Conservation (phyloP, 2,888 invertebrate genomes). For the Heteromurus nitidus region DNA sequence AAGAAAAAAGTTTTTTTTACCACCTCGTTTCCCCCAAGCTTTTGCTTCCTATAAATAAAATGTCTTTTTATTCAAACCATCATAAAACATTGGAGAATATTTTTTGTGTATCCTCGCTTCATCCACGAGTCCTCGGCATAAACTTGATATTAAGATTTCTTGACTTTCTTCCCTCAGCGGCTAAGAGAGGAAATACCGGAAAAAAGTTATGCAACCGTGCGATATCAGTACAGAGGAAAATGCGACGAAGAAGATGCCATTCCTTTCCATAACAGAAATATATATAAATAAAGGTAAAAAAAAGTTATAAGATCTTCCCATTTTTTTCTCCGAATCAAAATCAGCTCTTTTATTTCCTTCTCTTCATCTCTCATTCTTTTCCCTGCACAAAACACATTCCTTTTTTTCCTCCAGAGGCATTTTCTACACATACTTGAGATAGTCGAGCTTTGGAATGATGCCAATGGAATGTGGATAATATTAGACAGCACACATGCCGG, state of each 20-base stretch:
- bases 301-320: too few relatives aligned
- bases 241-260: slow-evolving; percentile 26
- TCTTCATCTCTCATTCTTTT: slow-evolving; percentile 48
- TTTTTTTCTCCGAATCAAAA: slow-evolving; percentile 54
- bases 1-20: neutral
- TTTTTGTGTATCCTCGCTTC: too few relatives aligned
- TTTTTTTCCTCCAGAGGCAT: slow-evolving; percentile 52
- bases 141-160: slow-evolving; percentile 44
- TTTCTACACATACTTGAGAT: slow-evolving; percentile 62
- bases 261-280: slow-evolving; percentile 24
- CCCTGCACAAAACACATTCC: slow-evolving; percentile 5
- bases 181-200: slow-evolving; percentile 4
- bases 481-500: slow-evolving; percentile 51
- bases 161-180: slow-evolving; percentile 8
- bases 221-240: slow-evolving; percentile 14
- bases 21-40: slow-evolving; percentile 4
- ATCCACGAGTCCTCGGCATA: neutral
- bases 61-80: slow-evolving; percentile 22
- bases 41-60: slow-evolving; percentile 32
- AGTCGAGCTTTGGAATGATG: slow-evolving; percentile 65
- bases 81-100: slow-evolving; percentile 27
- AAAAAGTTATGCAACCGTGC: slow-evolving; percentile 48
- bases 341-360: slow-evolving; percentile 58
- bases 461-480: slow-evolving; percentile 64
- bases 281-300: too few relatives aligned